phyloP scores from a whole-genome alignment of 2,797 vertebrate species.

The Phrynocephalus guinanensis region DNA sequence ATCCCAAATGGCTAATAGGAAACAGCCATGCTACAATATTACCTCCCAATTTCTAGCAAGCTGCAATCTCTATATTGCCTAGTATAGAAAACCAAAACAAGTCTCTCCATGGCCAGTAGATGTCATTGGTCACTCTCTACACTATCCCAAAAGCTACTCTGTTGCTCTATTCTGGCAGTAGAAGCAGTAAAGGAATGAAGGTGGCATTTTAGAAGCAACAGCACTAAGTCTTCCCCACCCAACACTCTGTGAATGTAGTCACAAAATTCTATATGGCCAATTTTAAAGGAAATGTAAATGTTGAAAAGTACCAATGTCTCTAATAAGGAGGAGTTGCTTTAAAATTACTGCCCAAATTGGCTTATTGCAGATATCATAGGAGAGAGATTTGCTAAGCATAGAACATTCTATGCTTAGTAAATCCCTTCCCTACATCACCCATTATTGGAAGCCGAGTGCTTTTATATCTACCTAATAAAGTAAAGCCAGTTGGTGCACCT shows the following conservation, averaged over 20 bases:
- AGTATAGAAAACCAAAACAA: constrained; percentile 43
- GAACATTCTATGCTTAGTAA: neutral
- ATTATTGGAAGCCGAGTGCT: neutral
- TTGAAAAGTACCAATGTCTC: neutral
- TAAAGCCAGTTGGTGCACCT: neutral
- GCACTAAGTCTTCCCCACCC: neutral
- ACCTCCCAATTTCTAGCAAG: neutral
- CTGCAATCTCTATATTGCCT: neutral
- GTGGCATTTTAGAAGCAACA: neutral
- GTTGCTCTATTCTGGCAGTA: neutral
- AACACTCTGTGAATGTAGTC: neutral
- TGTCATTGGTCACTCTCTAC: constrained; percentile 63
- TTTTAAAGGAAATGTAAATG: neutral
- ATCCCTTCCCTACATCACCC: no score
- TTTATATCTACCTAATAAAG: neutral
- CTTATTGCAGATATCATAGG: neutral
- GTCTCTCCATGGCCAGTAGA: constrained; percentile 64
- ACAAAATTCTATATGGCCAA: fast-evolving
- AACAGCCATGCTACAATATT: neutral
- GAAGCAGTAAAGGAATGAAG: fast-evolving
- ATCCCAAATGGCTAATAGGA: neutral
- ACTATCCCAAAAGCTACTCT: neutral
- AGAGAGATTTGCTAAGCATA: neutral
- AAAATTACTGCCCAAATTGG: neutral
- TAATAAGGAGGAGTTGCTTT: neutral